Percentiles rank a stretch among this genome's conserved stretches.
These are phyloP conservation scores for Calameuta pallipes DNA, from an alignment of 2,888 invertebrate genomes.

Conservation along the genomic window DNA sequence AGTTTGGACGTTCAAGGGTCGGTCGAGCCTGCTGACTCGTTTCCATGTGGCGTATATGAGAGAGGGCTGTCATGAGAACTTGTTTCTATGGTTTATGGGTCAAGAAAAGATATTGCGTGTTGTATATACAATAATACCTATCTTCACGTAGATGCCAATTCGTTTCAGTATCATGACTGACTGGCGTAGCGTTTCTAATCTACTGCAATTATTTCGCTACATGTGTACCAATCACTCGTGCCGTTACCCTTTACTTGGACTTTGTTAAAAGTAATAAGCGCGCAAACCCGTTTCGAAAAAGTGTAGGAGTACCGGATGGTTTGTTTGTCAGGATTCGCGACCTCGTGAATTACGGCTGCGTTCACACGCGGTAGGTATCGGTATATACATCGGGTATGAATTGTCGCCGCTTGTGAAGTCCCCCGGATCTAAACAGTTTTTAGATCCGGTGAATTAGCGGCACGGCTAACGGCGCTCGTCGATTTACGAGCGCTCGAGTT, in stretches of 20 bases:
- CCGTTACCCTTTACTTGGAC: neutral
- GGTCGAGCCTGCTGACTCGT: slow-evolving; percentile 17
- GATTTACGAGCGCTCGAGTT: neutral
- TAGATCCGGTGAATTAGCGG: neutral
- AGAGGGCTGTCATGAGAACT: slow-evolving; percentile 45
- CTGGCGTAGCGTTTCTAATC: neutral
- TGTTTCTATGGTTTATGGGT: slow-evolving; percentile 56
- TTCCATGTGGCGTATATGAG: slow-evolving; percentile 11
- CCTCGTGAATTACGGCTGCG: neutral
- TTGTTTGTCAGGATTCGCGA: neutral
- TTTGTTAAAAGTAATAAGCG: neutral
- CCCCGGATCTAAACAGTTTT: neutral
- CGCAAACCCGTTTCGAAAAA: neutral
- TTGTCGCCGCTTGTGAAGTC: neutral
- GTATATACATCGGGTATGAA: neutral
- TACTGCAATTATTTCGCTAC: neutral
- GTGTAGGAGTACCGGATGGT: neutral
- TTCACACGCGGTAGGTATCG: neutral
- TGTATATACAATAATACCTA: slow-evolving; percentile 32
- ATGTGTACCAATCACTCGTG: neutral
- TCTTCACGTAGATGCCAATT: slow-evolving; percentile 13
- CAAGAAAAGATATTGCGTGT: slow-evolving; percentile 32
- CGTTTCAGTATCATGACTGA: neutral
- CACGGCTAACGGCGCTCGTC: neutral
- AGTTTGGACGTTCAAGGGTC: slow-evolving; percentile 24